Percentiles rank a stretch among this genome's conserved stretches.
phyloP scores from a whole-genome alignment of 2,113 vertebrate species.

The Poecilia latipinna region DNA sequence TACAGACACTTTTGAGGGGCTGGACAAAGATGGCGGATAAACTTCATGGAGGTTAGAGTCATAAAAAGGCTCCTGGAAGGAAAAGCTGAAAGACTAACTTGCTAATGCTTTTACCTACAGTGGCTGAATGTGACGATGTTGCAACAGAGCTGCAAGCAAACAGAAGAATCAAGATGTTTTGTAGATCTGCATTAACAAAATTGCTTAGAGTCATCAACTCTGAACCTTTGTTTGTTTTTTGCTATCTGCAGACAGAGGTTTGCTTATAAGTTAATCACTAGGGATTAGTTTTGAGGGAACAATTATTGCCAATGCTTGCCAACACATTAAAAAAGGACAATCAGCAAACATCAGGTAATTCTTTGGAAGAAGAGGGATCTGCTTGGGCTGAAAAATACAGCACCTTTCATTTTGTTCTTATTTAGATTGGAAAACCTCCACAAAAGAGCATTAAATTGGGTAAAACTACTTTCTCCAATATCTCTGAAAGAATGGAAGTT shows the following conservation, averaged over 20 bases:
- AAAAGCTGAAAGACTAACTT: neutral
- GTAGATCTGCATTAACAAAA: neutral
- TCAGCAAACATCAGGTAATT: neutral
- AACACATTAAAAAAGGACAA: neutral
- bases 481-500: too few relatives aligned
- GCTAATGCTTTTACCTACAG: conserved; percentile 58
- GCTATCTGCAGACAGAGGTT: neutral
- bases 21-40: too few relatives aligned
- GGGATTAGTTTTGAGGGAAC: neutral
- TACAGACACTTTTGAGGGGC: too few relatives aligned
- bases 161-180: conserved; percentile 3
- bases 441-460: too few relatives aligned
- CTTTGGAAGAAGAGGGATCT: neutral
- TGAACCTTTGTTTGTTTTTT: conserved; percentile 2
- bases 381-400: neutral
- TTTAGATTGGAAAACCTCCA: too few relatives aligned
- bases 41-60: too few relatives aligned
- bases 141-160: conserved; percentile 30
- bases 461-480: too few relatives aligned
- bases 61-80: neutral
- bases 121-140: conserved; percentile 68
- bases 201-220: conserved; percentile 2
- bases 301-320: neutral
- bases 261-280: neutral
- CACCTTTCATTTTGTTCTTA: too few relatives aligned